These are phyloP conservation scores for Drosophila varians DNA, from an alignment of 1,140 invertebrate species.

Conservation along the genomic window DNA sequence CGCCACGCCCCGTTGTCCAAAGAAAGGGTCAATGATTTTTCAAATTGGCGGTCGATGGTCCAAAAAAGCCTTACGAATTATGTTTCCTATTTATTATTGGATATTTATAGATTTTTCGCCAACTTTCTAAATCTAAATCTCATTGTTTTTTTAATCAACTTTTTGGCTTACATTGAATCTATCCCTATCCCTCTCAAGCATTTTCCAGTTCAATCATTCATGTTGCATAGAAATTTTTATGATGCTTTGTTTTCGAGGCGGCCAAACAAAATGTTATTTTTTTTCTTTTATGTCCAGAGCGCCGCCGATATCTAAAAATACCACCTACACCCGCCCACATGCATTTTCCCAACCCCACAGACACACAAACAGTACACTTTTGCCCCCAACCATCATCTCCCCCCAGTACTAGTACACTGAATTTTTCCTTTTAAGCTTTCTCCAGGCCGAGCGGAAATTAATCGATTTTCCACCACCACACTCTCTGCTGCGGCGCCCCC, in stretches of 20 bases:
- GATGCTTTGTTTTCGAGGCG: conserved; percentile 10
- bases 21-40: conserved; percentile 70
- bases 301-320: conserved; percentile 37
- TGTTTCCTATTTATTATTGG: too few relatives aligned
- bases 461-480: conserved; percentile 37
- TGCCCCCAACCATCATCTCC: neutral
- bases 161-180: too few relatives aligned
- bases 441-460: conserved; percentile 40
- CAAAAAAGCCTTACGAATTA: neutral
- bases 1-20: conserved; percentile 27
- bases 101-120: too few relatives aligned
- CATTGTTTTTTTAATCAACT: conserved; percentile 14
- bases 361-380: too few relatives aligned
- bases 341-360: conserved; percentile 17
- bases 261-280: conserved; percentile 45
- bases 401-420: neutral
- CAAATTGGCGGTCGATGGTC: conserved; percentile 42
- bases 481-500: too few relatives aligned
- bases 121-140: neutral
- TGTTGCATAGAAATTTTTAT: conserved; percentile 19
- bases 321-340: conserved; percentile 32
- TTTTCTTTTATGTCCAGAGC: conserved; percentile 27
- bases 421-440: conserved; percentile 27
- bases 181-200: too few relatives aligned
- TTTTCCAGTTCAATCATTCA: conserved; percentile 38